Conservation (phyloP, 2,888 invertebrate species). For the Aphidius colemani region DNA sequence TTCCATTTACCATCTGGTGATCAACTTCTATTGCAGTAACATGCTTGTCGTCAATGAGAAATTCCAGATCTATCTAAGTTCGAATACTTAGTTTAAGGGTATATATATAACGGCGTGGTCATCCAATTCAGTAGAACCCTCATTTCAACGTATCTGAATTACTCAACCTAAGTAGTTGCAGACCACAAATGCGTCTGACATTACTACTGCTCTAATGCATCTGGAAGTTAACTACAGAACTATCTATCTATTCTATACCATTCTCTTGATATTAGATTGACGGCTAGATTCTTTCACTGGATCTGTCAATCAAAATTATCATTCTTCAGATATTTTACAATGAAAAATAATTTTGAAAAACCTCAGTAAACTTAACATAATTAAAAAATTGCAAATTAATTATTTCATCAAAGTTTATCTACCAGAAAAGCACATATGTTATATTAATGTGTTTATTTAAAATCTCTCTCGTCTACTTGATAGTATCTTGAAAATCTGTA, state of each 20-base stretch:
- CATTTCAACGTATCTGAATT: conserved; percentile 1
- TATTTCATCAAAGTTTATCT: no score
- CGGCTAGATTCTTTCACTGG: neutral
- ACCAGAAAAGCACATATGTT: conserved; percentile 10
- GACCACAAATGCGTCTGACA: conserved; percentile 34
- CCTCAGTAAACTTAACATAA: no score
- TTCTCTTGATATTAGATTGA: no score
- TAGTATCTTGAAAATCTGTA: conserved; percentile 21
- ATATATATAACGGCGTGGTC: conserved; percentile 6
- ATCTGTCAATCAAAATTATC: neutral
- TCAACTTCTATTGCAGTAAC: neutral
- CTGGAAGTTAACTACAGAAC: no score
- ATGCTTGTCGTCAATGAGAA: conserved; percentile 19
- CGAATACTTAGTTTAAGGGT: neutral
- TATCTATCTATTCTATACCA: no score
- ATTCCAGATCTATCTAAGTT: conserved; percentile 18
- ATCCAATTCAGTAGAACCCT: conserved; percentile 15
- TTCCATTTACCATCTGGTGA: neutral
- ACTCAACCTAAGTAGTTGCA: conserved; percentile 10
- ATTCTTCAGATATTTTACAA: neutral
- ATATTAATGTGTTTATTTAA: conserved; percentile 2
- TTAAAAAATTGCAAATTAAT: no score
- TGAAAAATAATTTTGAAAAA: conserved; percentile 18
- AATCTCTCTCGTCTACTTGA: conserved; percentile 27
- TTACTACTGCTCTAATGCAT: conserved; percentile 37